Evolutionary conservation across 2,797 vertebrate species (phyloP), one percentile per base, ranked within the genome.

Genomic region (Hybognathus amarus): DNA sequence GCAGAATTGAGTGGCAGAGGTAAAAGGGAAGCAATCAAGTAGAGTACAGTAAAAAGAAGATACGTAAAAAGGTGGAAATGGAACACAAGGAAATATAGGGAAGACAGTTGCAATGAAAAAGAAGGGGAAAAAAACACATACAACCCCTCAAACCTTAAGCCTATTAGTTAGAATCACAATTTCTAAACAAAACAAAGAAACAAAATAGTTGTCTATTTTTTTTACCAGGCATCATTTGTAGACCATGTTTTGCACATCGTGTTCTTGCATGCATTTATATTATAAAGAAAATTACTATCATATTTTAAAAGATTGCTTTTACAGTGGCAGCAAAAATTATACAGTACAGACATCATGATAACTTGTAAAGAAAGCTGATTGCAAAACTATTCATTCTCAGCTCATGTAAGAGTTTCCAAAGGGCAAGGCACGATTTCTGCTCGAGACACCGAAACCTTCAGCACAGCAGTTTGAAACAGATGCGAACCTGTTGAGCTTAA

Each of bases 401-500:
- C n/a, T 64, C 27, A 18, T 61, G 7, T 50, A 77, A 56, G 13
- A 68, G 63, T 33, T 36, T 33, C 71, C 11, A 27, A 38, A 56
- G 24, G 61, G 45, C 40, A 76, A 74, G 15, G 18, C 15, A 77
- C 33, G 24, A 18, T 47, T 61, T 83, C 33, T 77, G 36, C 36
- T 76, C 36, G 38, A 45, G 64, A 36, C 22, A 52, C 47, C 22
- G 30, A 74, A 38, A 11, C 64, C 68, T 69, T 77, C 5, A 59
- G 80, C 47, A 77, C 33, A 50, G 50, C 42, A 75, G 67, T 74
- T 42, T 40, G 47, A 75, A 67, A 80, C 50, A 63, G 67, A 63
- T 40, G 24, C 77, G 83, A 80, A 87, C 85, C 77, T 83, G 88
- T 83, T 81, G 87, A 88, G 84, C 70, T 47, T 22, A 80, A 78